Evolutionary conservation across 2,888 invertebrate genomes (phyloP).

Genomic region (Tridacna gigas): DNA sequence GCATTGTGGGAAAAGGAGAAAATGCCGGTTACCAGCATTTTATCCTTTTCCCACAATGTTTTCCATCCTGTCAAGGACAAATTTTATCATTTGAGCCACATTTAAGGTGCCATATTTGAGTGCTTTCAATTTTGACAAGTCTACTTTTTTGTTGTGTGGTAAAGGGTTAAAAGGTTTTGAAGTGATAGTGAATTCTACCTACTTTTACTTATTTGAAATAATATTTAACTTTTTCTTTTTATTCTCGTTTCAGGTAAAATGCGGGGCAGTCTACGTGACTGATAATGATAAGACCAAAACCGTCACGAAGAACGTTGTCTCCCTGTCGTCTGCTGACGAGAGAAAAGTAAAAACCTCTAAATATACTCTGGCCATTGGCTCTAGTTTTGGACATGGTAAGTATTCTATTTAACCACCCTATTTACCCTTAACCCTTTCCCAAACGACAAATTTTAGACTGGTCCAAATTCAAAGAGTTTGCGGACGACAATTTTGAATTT

Average conservation of each 20-base stretch:
- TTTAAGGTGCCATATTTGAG: no score
- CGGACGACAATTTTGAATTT: no score
- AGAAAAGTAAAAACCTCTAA: slow-evolving; percentile 65
- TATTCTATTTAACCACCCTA: slow-evolving; percentile 1
- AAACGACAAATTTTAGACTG: not conserved
- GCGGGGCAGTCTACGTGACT: slow-evolving; percentile 68
- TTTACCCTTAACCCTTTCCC: not conserved
- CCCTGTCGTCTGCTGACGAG: slow-evolving; percentile 49
- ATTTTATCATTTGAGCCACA: no score
- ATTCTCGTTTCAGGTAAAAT: slow-evolving; percentile 66
- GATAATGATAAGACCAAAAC: slow-evolving; percentile 65
- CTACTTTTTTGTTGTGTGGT: no score
- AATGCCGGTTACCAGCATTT: no score
- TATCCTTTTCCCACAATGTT: no score
- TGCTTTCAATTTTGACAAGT: no score
- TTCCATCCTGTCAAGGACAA: no score
- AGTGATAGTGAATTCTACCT: not conserved
- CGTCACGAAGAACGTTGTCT: slow-evolving; percentile 67
- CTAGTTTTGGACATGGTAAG: slow-evolving; percentile 73
- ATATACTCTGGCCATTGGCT: slow-evolving; percentile 69
- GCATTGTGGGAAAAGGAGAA: no score
- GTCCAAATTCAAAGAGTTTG: no score
- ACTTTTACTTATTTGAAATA: not conserved
- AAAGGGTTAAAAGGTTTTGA: no score
- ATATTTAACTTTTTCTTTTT: not conserved